Evolutionary conservation across 2,797 vertebrate species (phyloP).

Genomic region (Xyrichtys novacula): DNA sequence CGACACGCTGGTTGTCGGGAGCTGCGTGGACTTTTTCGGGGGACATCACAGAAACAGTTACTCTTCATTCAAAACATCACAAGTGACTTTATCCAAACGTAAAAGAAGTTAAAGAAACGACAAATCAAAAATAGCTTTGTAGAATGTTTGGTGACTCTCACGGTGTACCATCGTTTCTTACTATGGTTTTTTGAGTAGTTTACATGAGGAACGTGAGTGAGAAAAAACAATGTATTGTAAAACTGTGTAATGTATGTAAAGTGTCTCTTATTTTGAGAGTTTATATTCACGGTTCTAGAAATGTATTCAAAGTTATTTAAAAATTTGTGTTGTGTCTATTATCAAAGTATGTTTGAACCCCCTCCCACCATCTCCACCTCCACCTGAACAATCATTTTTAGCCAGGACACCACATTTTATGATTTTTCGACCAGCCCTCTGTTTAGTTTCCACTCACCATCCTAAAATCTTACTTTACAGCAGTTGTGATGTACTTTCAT

Average conservation of each 20-base stretch:
- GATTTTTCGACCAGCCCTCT: constrained; percentile 21
- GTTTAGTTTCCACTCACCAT: not conserved
- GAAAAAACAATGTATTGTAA: constrained; percentile 76
- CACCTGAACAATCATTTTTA: constrained; percentile 51
- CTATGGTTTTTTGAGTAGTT: constrained; percentile 78
- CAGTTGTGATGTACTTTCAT: constrained; percentile 78
- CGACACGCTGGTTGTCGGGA: constrained; percentile 46
- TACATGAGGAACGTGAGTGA: constrained; percentile 80
- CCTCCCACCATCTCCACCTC: constrained; percentile 33
- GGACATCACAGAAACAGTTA: constrained; percentile 33
- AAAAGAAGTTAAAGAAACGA: constrained; percentile 57
- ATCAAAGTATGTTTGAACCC: constrained; percentile 65
- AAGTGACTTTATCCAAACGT: constrained; percentile 72
- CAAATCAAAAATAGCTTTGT: constrained; percentile 77
- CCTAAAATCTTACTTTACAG: constrained; percentile 40
- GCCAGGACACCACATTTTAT: too few species aligned
- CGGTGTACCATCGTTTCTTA: constrained; percentile 72
- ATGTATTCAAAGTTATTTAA: constrained; percentile 81
- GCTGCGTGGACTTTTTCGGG: constrained; percentile 44
- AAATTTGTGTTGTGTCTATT: constrained; percentile 75
- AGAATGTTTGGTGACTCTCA: constrained; percentile 80
- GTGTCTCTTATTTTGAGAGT: constrained; percentile 81
- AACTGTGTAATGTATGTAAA: constrained; percentile 83
- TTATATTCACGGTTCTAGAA: constrained; percentile 80
- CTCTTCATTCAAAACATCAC: constrained; percentile 57